Evolutionary conservation across 2,797 vertebrate genomes (phyloP), one percentile per base, ranked within the genome.

Genomic region (Danio tinwini): DNA sequence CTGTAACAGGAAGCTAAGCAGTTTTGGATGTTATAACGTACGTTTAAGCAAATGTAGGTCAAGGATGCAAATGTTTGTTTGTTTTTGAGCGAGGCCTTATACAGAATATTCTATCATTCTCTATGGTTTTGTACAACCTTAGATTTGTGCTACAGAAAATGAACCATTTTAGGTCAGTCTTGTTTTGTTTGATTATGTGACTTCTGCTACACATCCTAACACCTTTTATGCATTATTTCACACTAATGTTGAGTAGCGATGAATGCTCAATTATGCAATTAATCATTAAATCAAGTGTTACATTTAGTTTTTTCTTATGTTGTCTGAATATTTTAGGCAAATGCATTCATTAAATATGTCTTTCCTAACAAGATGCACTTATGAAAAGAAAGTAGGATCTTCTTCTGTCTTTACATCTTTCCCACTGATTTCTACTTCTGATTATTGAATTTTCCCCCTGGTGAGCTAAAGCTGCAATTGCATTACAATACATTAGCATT

Each of bases 381-480:
- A 29, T 45, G 0, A 56, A 21, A 16, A 17, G 0, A 56, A 58
- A 10, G 8, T 6, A 37, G 16, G 16, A 37, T 39, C 0, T 69
- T 8, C 39, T 69, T 8, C 39, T n/a, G 12, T 70, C 52, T 53
- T 70, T 53, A n/a, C 0, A 1, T 5, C 5, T 68, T 50, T 52
- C 11, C 14, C 16, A 40, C 49, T 12, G 16, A 69, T 53, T 69
- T 53, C 29, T 53, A 52, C 47, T n/a, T 9, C 2, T 5, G 14
- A 39, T 52, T 7, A 14, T 21, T 21, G 17, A 40, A 37, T 9
- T 56, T 37, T 11, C 49, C 63, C 52, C 42, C 74, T 67, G 44
- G 63, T 67, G 63, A 67, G 42, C 14, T 29, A 49, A 13, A 67
- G 52, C 39, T 67, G 40, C 39, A 65, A 76, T 16, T 55, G 62